Conservation (phyloP, 2,113 vertebrate genomes). For the Heptranchias perlo region DNA sequence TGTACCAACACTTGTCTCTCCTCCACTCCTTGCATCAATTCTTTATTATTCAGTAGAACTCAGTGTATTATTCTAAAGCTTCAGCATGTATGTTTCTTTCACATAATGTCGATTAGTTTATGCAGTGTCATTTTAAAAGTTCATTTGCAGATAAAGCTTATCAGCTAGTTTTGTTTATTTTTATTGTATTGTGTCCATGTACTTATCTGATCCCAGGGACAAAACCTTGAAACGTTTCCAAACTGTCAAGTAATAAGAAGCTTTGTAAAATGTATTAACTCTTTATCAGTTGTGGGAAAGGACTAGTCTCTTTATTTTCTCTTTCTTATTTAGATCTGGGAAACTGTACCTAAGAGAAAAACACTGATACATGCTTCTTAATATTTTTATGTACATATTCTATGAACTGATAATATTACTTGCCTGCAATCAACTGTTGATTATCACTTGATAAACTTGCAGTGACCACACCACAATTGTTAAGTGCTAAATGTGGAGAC, state of each 20-base stretch:
- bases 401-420: background rate
- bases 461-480: background rate
- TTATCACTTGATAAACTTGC: background rate
- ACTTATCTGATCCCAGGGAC: background rate
- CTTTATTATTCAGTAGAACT: background rate
- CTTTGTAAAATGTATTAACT: background rate
- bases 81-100: background rate
- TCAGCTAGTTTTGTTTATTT: background rate
- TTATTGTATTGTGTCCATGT: background rate
- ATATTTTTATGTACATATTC: background rate
- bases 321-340: background rate
- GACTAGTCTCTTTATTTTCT: background rate
- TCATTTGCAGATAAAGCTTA: background rate
- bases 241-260: background rate
- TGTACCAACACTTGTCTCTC: background rate
- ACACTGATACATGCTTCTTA: background rate
- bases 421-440: background rate
- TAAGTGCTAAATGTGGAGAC: background rate
- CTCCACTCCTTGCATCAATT: background rate
- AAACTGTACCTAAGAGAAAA: background rate
- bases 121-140: background rate
- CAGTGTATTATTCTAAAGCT: background rate
- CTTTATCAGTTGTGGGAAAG: background rate
- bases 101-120: background rate
- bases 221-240: background rate